Evolutionary conservation across 2,113 vertebrate genomes (phyloP).

Genomic region (Cephalopholis sonnerati): DNA sequence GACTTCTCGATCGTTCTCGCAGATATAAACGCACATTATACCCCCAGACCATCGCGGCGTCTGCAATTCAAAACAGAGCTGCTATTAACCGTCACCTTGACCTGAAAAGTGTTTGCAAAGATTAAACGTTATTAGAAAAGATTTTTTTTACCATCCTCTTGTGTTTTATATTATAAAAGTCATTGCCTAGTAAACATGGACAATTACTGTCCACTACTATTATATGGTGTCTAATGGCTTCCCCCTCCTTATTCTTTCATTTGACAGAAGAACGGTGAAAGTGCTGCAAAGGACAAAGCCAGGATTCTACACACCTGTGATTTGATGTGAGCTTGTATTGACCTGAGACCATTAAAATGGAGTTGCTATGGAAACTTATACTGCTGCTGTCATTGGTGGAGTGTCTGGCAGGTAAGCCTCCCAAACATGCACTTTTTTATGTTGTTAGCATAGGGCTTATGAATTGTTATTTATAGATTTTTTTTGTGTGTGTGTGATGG

Average conservation of each 20-base stretch:
- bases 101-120: background rate
- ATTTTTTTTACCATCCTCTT: background rate
- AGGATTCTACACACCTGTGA: conserved; percentile 76
- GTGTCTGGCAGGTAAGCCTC: conserved; percentile 91
- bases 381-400: conserved; percentile 89
- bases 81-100: background rate
- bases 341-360: conserved; percentile 92
- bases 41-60: background rate
- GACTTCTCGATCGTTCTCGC: conserved; percentile 2
- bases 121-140: background rate
- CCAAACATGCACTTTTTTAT: conserved; percentile 63
- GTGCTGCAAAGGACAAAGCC: conserved; percentile 78
- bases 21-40: background rate
- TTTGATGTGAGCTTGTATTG: conserved; percentile 82
- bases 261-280: conserved; percentile 83
- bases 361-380: conserved; percentile 95
- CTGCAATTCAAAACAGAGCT: conserved; percentile 7
- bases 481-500: background rate
- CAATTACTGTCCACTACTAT: conserved; percentile 12
- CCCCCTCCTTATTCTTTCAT: conserved; percentile 49
- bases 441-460: conserved; percentile 18
- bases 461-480: conserved; percentile 47
- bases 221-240: conserved; percentile 49
- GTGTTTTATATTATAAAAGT: conserved; percentile 30
- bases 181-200: conserved; percentile 19